Conservation (phyloP, 2,113 vertebrate species). For the Rhinopomastus cyanomelas region DNA sequence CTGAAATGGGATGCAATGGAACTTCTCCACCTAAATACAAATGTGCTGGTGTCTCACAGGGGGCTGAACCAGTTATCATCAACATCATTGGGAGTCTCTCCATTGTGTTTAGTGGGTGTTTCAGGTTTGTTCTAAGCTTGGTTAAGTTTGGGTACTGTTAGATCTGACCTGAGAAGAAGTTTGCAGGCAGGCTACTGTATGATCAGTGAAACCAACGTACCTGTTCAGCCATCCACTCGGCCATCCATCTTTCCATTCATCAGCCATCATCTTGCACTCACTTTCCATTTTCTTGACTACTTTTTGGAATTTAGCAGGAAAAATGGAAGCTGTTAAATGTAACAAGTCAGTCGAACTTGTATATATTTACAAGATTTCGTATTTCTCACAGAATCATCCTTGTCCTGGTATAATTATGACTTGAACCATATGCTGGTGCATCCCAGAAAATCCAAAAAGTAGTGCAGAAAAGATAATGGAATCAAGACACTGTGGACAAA, state of each 20-base stretch:
- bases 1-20: neutral
- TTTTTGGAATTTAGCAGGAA: conserved; percentile 10
- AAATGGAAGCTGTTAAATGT: neutral
- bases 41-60: neutral
- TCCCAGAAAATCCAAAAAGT: conserved; percentile 48
- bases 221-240: neutral
- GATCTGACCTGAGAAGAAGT: neutral
- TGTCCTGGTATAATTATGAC: neutral
- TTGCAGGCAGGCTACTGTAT: neutral
- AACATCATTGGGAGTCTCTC: neutral
- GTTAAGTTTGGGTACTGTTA: neutral
- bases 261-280: neutral
- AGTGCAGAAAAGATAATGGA: conserved; percentile 17
- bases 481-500: neutral
- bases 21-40: neutral
- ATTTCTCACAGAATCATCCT: neutral
- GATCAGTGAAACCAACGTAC: neutral
- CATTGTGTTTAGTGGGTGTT: neutral
- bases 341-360: neutral
- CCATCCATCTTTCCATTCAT: neutral
- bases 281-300: conserved; percentile 6
- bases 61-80: neutral
- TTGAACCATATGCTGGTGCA: neutral
- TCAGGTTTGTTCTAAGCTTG: neutral
- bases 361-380: neutral